A percentile compares a stretch with the other conserved stretches of the same genome.
Evolutionary conservation across 2,888 invertebrate species (phyloP).

Genomic region (Cephus runcator): DNA sequence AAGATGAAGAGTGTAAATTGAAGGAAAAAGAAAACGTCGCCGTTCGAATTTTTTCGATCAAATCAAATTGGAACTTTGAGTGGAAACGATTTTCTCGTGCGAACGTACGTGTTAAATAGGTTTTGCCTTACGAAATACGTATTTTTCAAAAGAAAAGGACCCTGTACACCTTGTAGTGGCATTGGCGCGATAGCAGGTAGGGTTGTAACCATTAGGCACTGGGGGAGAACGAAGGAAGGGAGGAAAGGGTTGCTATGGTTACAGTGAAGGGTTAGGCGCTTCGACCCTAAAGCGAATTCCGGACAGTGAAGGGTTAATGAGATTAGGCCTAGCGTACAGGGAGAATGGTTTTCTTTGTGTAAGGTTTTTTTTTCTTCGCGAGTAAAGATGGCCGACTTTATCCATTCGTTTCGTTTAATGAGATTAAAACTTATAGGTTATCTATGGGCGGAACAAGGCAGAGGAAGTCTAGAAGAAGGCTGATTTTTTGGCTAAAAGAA

Average conservation of each 20-base stretch:
- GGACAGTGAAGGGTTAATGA: constrained; percentile 54
- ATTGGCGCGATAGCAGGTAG: constrained; percentile 36
- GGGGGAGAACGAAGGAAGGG: constrained; percentile 34
- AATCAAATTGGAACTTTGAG: too few species aligned
- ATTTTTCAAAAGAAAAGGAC: background rate
- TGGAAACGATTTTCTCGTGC: too few species aligned
- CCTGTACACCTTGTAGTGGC: constrained; percentile 25
- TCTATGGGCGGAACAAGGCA: too few species aligned
- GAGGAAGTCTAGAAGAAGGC: too few species aligned
- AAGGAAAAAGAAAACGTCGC: background rate
- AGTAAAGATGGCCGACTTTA: constrained; percentile 2
- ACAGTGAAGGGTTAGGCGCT: constrained; percentile 49
- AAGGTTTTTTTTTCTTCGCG: background rate
- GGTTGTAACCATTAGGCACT: constrained; percentile 35
- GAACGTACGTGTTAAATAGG: too few species aligned
- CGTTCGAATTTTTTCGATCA: too few species aligned
- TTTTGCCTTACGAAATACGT: too few species aligned
- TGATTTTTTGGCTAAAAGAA: too few species aligned
- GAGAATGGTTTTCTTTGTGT: background rate
- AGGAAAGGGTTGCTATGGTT: constrained; percentile 46
- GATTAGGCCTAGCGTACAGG: constrained; percentile 37
- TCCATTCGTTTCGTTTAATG: too few species aligned
- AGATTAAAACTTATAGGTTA: too few species aligned
- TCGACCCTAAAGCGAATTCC: constrained; percentile 45
- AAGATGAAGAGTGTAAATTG: background rate